These are phyloP conservation scores for Tetragonula clypearis DNA, from an alignment of 1,140 invertebrate species.

Conservation along the genomic window DNA sequence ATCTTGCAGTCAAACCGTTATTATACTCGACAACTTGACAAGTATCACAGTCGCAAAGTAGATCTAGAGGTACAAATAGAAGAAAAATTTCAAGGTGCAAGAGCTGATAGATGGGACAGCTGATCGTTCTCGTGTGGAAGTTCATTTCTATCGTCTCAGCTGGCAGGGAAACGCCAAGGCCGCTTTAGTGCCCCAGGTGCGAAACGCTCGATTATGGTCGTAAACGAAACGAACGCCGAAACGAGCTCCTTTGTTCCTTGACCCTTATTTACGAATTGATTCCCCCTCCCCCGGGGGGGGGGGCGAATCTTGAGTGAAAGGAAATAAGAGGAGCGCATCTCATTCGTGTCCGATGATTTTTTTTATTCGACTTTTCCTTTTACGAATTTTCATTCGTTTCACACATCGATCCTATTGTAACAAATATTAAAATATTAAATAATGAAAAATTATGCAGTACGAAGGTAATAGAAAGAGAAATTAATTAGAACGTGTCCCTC, in stretches of 20 bases:
- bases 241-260: constrained; percentile 9
- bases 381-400: neutral
- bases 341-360: neutral
- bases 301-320: neutral
- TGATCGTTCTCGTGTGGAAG: constrained; percentile 27
- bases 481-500: no score
- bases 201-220: constrained; percentile 54
- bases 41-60: no score
- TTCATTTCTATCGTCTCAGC: constrained; percentile 25
- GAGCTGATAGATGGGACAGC: constrained; percentile 54
- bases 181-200: constrained; percentile 57
- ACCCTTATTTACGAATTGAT: constrained; percentile 15
- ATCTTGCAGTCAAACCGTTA: no score
- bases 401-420: no score
- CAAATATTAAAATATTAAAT: no score
- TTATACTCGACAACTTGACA: no score
- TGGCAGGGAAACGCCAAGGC: constrained; percentile 49
- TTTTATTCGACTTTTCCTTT: neutral
- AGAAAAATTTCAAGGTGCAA: neutral
- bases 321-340: neutral
- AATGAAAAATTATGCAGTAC: no score
- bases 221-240: constrained; percentile 53
- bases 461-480: no score
- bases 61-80: no score
- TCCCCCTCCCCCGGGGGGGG: neutral